Percentiles rank a stretch among this genome's conserved stretches.
phyloP scores from a whole-genome alignment of 1,140 invertebrate genomes.

The Bradynema listronoti region DNA sequence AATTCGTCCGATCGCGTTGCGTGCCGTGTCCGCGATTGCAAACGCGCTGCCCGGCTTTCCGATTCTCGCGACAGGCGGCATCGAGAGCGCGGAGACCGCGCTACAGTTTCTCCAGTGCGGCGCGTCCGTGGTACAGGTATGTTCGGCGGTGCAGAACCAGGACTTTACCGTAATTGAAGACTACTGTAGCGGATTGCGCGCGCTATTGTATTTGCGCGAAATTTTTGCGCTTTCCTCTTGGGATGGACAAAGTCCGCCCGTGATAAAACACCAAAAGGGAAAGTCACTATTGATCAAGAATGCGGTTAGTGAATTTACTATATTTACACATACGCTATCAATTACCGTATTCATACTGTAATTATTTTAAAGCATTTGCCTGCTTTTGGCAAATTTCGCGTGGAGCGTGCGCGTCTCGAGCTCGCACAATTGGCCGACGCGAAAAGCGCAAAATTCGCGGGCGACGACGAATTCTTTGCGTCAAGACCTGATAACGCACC shows the following conservation, averaged over 20 bases:
- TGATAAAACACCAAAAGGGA: slow-evolving; percentile 77
- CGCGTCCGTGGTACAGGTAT: slow-evolving; percentile 81
- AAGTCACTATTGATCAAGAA: slow-evolving; percentile 71
- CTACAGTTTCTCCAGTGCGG: slow-evolving; percentile 86
- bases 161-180: slow-evolving; percentile 65
- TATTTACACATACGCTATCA: neutral
- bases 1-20: slow-evolving; percentile 80
- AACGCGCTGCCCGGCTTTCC: slow-evolving; percentile 65
- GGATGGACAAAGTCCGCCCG: slow-evolving; percentile 88
- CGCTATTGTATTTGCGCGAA: slow-evolving; percentile 75
- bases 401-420: slow-evolving; percentile 68
- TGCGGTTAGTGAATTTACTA: slow-evolving; percentile 62
- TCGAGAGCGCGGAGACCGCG: slow-evolving; percentile 87
- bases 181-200: slow-evolving; percentile 80
- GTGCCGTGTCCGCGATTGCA: slow-evolving; percentile 51
- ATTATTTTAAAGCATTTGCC: slow-evolving; percentile 65
- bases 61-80: slow-evolving; percentile 86
- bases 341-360: neutral
- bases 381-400: slow-evolving; percentile 79
- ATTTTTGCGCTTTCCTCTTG: slow-evolving; percentile 68
- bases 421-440: slow-evolving; percentile 58
- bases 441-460: slow-evolving; percentile 53
- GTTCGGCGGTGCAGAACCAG: slow-evolving; percentile 94
- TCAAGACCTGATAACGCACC: slow-evolving; percentile 43
- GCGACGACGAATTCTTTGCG: slow-evolving; percentile 40